Base-by-base conservation (phyloP, 1,140 invertebrate genomes). In the Gerris buenoi region DNA sequence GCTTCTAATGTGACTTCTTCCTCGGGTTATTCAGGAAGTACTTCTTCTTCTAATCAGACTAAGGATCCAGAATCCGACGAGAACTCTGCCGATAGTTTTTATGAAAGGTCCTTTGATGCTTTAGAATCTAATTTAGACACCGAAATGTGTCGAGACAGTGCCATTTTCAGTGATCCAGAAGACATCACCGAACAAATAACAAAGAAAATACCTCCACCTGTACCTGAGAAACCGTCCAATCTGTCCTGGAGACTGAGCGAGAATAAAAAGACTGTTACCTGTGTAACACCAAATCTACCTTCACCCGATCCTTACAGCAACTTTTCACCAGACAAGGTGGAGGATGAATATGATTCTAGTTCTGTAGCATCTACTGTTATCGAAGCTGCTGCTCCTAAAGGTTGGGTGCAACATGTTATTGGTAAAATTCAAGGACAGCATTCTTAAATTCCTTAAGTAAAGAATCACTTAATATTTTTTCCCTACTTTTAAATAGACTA, bases 81-180 rank as follows among this genome's bases (percentile, higher is more conserved):
- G 66, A 77, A 75, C 63, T 79, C 78, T 18, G 79, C 77, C 1
- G 87, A 88, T 67, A 86, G 85, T 72, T 88, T 83, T 71, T 89
- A 89, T 73, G 88, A 90, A 74, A 82, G 83, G 68, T 85, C 85
- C 0, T 89, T 90, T 74, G 87, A 89, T 73, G 86, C 83, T 5
- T 88, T 89, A 25, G 87, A 89, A 74, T 73, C 71, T 67, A 74
- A 46, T 74, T 78, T 76, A 71, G 77, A 79, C 3, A 84, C 85
- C 65, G 87, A 88, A 68, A 81, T 84, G 0, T 89, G 89, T 73
- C 81, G 89, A 72, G 89, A 91, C 75, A 90, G 88, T 72, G 89
- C 89, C 71, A 88, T 91, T 73, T 91, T 91, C 72, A 91, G 88
- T 64, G 89, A 91, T 70, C 81, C 79, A 23, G 86, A 86, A 56